Evolutionary conservation across 2,113 vertebrate genomes (phyloP).

Genomic region (Cyprinus carpio): DNA sequence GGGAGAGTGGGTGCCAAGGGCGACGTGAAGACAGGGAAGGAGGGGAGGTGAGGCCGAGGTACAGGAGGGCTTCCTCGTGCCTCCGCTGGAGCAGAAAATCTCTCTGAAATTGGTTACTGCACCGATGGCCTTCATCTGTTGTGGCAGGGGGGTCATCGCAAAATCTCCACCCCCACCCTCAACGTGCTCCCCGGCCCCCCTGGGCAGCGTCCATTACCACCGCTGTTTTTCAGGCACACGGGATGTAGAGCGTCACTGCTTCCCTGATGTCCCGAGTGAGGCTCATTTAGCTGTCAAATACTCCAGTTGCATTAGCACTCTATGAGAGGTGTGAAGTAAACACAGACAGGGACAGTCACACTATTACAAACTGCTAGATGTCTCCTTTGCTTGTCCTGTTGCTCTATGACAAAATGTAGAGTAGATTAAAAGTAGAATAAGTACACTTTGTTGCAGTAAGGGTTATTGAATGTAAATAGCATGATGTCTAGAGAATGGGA

Average conservation of each 20-base stretch:
- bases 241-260: conserved; percentile 34
- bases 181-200: conserved; percentile 46
- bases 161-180: conserved; percentile 36
- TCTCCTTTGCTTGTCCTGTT: conserved; percentile 1
- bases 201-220: conserved; percentile 66
- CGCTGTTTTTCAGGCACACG: conserved; percentile 44
- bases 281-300: conserved; percentile 64
- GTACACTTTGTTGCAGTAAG: background rate
- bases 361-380: conserved; percentile 22
- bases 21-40: background rate
- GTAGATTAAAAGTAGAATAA: background rate
- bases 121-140: conserved; percentile 76
- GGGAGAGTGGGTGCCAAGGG: conserved; percentile 27
- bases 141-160: conserved; percentile 60
- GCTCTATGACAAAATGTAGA: background rate
- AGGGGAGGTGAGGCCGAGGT: conserved; percentile 21
- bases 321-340: conserved; percentile 64
- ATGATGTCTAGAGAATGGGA: conserved; percentile 13
- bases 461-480: background rate
- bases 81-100: conserved; percentile 82
- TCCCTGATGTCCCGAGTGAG: conserved; percentile 12
- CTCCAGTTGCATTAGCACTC: conserved; percentile 72
- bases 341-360: conserved; percentile 46
- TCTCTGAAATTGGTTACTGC: conserved; percentile 80
- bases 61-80: conserved; percentile 77